Conservation (phyloP, 30 jellyfish, hydroid and myxozoan species). For the Pseudorhiza aurosa region DNA sequence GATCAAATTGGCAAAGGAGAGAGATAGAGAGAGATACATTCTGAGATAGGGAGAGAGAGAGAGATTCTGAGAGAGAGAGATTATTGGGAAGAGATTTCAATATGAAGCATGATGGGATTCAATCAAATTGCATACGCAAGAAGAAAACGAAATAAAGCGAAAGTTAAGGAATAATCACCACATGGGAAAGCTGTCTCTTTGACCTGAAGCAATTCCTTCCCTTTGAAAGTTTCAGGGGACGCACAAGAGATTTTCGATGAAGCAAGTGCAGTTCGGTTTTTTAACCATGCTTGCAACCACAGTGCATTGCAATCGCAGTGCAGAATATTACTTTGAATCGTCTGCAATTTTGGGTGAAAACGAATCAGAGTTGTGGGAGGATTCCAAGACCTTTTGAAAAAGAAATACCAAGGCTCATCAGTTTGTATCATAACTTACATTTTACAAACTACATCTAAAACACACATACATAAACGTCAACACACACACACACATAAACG, state of each 20-base stretch:
- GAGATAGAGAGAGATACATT: no score
- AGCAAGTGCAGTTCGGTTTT: not conserved
- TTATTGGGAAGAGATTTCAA: no score
- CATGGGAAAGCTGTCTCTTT: constrained; percentile 56
- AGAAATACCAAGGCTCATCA: no score
- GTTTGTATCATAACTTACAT: no score
- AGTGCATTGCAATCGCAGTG: constrained; percentile 88
- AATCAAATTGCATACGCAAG: not conserved
- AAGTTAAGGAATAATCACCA: no score
- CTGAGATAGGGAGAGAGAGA: no score
- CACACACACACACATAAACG: no score
- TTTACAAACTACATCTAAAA: no score
- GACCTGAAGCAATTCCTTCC: constrained; percentile 34
- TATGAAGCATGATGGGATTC: not conserved
- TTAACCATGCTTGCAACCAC: constrained; percentile 83
- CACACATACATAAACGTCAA: no score
- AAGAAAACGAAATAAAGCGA: no score
- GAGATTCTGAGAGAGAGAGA: no score
- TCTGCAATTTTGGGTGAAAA: constrained; percentile 65
- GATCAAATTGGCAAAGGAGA: no score
- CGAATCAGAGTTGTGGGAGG: constrained; percentile 74
- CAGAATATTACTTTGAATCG: constrained; percentile 66
- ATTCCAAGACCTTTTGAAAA: constrained; percentile 93
- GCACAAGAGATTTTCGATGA: constrained; percentile 55
- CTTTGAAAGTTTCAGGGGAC: constrained; percentile 51